Evolutionary conservation across 2,888 invertebrate genomes (phyloP).

Genomic region (Papilio protenor): DNA sequence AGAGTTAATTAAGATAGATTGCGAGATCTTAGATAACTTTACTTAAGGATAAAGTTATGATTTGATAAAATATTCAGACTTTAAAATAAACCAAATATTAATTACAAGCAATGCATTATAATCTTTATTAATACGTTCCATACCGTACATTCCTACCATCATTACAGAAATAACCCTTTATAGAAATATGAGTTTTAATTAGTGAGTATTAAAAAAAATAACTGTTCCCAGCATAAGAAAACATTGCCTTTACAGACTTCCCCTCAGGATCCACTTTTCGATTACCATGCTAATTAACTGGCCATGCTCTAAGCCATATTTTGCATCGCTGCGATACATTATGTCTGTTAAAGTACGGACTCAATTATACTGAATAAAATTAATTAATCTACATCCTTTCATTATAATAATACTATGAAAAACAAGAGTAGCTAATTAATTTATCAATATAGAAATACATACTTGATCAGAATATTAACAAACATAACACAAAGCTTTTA

Average conservation of each 20-base stretch:
- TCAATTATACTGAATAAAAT: conserved; percentile 6
- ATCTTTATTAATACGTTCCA: neutral
- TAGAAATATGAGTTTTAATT: neutral
- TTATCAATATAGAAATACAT: neutral
- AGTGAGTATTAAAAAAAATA: neutral
- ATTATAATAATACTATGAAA: neutral
- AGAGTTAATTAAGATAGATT: conserved; percentile 30
- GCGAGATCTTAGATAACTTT: neutral
- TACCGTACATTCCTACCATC: neutral
- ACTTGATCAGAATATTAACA: neutral
- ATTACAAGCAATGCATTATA: neutral
- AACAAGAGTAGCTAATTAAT: neutral
- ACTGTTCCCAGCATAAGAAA: neutral
- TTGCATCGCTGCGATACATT: conserved; percentile 22
- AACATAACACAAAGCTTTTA: neutral
- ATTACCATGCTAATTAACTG: conserved; percentile 37
- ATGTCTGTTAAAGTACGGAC: neutral
- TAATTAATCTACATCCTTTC: conserved; percentile 3
- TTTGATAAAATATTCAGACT: neutral
- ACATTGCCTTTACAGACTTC: neutral
- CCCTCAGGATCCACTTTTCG: conserved; percentile 28
- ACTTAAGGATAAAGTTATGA: neutral
- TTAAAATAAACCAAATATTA: neutral
- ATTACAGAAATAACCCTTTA: neutral
- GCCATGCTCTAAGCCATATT: conserved; percentile 23